Evolutionary conservation across 2,888 invertebrate species (phyloP), one percentile per base, ranked within the genome.

Genomic region (Standfussiana lucernea): DNA sequence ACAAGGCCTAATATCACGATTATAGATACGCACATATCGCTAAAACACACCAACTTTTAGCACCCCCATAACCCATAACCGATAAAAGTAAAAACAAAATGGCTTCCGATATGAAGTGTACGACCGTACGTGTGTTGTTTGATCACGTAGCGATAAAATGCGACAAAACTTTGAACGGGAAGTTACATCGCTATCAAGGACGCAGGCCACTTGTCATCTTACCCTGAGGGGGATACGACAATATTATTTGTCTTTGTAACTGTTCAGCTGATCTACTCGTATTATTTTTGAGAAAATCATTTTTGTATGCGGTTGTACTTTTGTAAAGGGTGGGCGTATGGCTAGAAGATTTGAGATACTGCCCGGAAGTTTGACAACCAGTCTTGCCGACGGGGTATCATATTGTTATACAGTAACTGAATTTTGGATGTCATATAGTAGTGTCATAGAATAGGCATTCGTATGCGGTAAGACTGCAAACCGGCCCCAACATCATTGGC

Each of bases 131-230:
- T 79, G 74, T 69, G 64, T 72, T 86, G 72, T 84, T 75, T 87
- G 87, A 84, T 79, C 85, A 79, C 74, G 80, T 70, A 21, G 74
- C 66, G 69, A 84, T 75, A 69, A 75, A 84, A 75, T 67, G 72
- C 53, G 85, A 75, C 66, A 70, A 61, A 84, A 84, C 50, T 86
- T 83, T 86, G 42, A 69, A 72, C 66, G 65, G 59, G 45, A 74
- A 72, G 64, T 50, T 40, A 74, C 74, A 72, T 69, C 18, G 18
- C 35, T 64, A 75, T 72, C 72, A 87, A 87, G 87, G 75, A 79
- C 73, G 32, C 42, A 40, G 35, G 15, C 47, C 61, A 56, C 86
- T 74, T 86, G 71, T 75, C 87, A 75, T 80, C 62, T 42, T 53
- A 35, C 53, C 74, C 65, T 28, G 7, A 35, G 71, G 73, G 82